phyloP scores from a whole-genome alignment of 2,888 invertebrate species.

The Apamea anceps region DNA sequence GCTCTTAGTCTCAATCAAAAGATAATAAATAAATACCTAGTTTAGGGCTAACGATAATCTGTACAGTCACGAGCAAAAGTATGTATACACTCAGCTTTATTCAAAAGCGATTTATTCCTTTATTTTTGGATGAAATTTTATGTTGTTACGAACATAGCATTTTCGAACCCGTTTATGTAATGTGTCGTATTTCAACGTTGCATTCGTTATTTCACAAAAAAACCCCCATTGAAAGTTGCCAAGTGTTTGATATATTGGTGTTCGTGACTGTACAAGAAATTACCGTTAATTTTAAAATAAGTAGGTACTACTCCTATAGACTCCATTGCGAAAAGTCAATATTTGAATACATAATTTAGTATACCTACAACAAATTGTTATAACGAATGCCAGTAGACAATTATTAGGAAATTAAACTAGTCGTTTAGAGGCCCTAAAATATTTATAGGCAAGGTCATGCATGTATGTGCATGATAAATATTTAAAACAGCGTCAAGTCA shows the following conservation, averaged over 20 bases:
- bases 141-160: too few species aligned
- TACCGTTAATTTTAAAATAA: neutral
- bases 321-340: slow-evolving; percentile 35
- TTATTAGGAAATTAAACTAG: neutral
- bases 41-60: neutral
- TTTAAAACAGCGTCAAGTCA: slow-evolving; percentile 10
- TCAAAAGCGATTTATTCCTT: too few species aligned
- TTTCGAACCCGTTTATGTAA: too few species aligned
- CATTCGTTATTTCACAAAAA: too few species aligned
- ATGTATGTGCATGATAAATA: neutral
- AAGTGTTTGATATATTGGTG: too few species aligned
- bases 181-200: too few species aligned
- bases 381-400: neutral
- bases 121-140: too few species aligned
- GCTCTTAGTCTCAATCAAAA: neutral
- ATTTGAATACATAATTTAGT: neutral
- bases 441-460: neutral
- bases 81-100: too few species aligned
- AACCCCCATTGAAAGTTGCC: too few species aligned
- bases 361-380: neutral
- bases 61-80: too few species aligned
- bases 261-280: neutral
- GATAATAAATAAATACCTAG: neutral
- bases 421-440: neutral
- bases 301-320: neutral